Base-by-base conservation (phyloP, 2,113 vertebrate species). In the Dolichallabes microphthalmus region DNA sequence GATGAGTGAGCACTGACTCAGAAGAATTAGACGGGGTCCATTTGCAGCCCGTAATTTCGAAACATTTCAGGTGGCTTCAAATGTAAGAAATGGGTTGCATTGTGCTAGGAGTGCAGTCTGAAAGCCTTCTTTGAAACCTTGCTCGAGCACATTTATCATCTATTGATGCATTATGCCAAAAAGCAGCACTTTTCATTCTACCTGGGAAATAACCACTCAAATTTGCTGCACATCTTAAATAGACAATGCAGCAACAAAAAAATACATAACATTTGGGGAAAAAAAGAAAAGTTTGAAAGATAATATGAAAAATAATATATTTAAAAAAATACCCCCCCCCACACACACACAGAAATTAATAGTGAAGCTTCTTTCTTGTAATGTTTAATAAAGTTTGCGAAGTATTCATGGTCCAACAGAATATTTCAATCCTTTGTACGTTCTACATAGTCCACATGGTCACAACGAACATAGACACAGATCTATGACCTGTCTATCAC, bases 71-170 rank as follows among this genome's bases (percentile, higher is more conserved):
- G 52, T 74, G 8, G 60, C 63, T 71, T 58, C 60, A 82, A 73
- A 85, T 80, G 61, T 78, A 83, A 85, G 76, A 87, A 88, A 88
- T 78, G 82, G 78, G 61, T 52, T 86, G 55, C 85, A 80, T 85
- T 79, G 79, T 66, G 79, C 73, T 76, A 84, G 84, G 63, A 88
- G 85, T 82, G 79, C 76, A 60, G 71, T 57, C 77, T 69, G 84
- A 69, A 88, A 80, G 61, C 85, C 83, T 85, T 82, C 84, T 86
- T 69, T 81, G 66, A 81, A 82, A 82, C 58, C 77, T 32, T 85
- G 64, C 74, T 55, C 13, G 78, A 69, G 58, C 32, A 64, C 52
- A 80, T 79, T 83, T 73, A 83, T 80, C 50, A 76, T 35, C 63
- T 76, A 87, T 74, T 75, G 84, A 69, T 35, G 57, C 74, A 74